phyloP scores from a whole-genome alignment of 2,113 vertebrate genomes.

The Pteruthius melanotis region DNA sequence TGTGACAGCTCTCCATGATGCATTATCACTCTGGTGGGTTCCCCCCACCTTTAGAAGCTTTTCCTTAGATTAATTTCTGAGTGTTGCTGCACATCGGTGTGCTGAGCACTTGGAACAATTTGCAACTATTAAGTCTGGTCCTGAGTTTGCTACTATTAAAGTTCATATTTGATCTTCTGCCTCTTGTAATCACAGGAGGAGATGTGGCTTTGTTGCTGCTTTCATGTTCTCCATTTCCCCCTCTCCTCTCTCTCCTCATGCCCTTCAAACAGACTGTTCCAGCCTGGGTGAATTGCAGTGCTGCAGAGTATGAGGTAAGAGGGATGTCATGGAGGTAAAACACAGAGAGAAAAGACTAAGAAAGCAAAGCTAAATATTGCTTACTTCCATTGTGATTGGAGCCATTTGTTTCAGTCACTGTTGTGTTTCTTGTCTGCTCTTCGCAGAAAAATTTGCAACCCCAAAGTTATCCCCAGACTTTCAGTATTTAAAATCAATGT shows the following conservation, averaged over 20 bases:
- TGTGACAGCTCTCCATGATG: slow-evolving; percentile 57
- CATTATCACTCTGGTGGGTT: slow-evolving; percentile 44
- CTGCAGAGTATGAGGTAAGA: not conserved
- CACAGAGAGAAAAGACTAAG: not conserved
- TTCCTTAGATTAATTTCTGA: slow-evolving; percentile 30
- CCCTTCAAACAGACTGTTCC: not conserved
- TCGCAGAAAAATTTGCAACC: not conserved
- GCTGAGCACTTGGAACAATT: not conserved
- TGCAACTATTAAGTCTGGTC: slow-evolving; percentile 7
- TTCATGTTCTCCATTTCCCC: not conserved
- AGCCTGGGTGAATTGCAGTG: not conserved
- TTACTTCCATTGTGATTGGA: not conserved
- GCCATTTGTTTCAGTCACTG: not conserved
- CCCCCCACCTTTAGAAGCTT: slow-evolving; percentile 24
- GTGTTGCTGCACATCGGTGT: not conserved
- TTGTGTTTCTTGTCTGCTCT: not conserved
- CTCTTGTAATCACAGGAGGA: not conserved
- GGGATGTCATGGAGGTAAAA: not conserved
- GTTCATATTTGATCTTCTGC: slow-evolving; percentile 9
- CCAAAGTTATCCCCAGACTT: not conserved
- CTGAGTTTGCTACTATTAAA: not conserved
- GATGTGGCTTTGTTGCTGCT: not conserved
- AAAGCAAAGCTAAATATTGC: not conserved
- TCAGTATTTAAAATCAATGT: not conserved
- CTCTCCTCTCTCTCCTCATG: not conserved